Percentiles rank a stretch among this genome's conserved stretches.
These are phyloP conservation scores for Patella caerulea DNA, from an alignment of 2,888 invertebrate species.

Conservation along the genomic window DNA sequence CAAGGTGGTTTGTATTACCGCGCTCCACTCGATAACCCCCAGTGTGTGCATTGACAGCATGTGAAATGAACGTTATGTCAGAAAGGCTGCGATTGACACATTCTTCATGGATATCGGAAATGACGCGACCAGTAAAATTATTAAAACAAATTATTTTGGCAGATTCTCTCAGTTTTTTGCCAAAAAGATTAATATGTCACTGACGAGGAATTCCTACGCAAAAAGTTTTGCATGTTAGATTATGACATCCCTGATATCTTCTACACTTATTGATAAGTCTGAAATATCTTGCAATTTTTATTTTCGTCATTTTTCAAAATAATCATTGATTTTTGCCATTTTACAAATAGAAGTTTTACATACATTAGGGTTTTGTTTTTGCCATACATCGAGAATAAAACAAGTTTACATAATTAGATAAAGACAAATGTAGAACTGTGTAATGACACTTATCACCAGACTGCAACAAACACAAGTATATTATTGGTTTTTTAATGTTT, in stretches of 20 bases:
- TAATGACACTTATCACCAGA: too few relatives aligned
- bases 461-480: too few relatives aligned
- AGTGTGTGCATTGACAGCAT: background rate
- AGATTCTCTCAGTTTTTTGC: background rate
- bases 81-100: background rate
- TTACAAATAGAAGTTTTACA: too few relatives aligned
- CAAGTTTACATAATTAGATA: too few relatives aligned
- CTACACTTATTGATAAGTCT: too few relatives aligned
- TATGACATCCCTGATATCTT: background rate
- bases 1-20: background rate
- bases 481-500: too few relatives aligned
- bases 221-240: background rate
- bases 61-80: background rate
- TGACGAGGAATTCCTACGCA: background rate
- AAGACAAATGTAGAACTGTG: too few relatives aligned
- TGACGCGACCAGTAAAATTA: background rate
- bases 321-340: too few relatives aligned
- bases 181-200: background rate
- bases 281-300: too few relatives aligned
- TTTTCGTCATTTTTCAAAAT: too few relatives aligned
- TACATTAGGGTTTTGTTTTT: too few relatives aligned
- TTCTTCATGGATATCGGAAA: background rate
- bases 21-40: background rate
- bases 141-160: conserved; percentile 5
- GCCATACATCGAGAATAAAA: too few relatives aligned